Conservation (phyloP, 2,113 vertebrate genomes). For the Prinia subflava region DNA sequence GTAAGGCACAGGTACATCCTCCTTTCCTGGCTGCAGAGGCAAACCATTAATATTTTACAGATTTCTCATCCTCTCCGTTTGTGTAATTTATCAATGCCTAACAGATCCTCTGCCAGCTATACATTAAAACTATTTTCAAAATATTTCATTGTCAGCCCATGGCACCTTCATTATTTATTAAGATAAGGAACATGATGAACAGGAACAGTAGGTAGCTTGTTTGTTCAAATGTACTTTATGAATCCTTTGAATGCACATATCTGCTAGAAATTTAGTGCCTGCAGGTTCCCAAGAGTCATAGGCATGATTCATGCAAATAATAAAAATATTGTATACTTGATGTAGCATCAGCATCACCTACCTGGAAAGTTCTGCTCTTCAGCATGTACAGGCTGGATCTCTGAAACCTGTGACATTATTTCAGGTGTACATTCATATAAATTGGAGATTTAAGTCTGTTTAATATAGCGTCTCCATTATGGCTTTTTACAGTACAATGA, state of each 20-base stretch:
- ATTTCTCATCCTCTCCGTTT: constrained; percentile 86
- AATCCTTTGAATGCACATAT: constrained; percentile 29
- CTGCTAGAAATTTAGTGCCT: constrained; percentile 1
- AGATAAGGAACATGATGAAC: constrained; percentile 94
- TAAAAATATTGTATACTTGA: background rate
- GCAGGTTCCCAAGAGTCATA: background rate
- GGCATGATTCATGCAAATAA: constrained; percentile 42
- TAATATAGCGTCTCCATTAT: background rate
- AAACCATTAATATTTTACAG: constrained; percentile 97
- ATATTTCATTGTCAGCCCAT: constrained; percentile 99
- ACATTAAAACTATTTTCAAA: constrained; percentile 99
- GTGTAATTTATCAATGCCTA: constrained; percentile 96
- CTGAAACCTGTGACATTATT: background rate
- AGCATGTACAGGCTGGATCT: background rate
- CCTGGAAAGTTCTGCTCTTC: background rate
- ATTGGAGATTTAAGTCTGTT: background rate
- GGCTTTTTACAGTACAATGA: background rate
- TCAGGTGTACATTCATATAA: background rate
- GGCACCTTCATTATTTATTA: constrained; percentile 99
- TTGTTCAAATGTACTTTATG: constrained; percentile 77
- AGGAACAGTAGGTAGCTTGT: constrained; percentile 83
- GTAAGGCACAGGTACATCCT: constrained; percentile 78
- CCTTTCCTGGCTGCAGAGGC: constrained; percentile 78
- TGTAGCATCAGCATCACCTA: background rate
- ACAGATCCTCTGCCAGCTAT: constrained; percentile 92